Base-by-base conservation (phyloP, 2,797 vertebrate species). In the Hoplostethus atlanticus region DNA sequence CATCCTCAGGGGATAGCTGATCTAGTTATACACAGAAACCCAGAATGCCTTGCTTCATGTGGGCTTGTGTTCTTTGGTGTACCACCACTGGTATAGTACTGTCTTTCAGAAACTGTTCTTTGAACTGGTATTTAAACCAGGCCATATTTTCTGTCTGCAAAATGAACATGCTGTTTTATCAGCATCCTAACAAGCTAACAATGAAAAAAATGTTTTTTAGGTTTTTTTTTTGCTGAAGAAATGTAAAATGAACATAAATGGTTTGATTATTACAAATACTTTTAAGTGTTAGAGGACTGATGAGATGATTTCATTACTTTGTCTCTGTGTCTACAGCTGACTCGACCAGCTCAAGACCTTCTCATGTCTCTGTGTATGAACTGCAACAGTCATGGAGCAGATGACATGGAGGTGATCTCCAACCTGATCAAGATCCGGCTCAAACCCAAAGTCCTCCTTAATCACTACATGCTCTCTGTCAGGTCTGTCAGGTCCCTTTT, bases 341-440 rank as follows among this genome's bases (percentile, higher is more conserved):
- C 97, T 2, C 95, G 98, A 12, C 98, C 98, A 0, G 98, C 98
- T 13, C 98, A 99, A 90, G 98, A 99, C 90, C 93, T 99, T 68
- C 94, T 99, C 61, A 99, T 99, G 98, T 98, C 98, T 0, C 89
- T 99, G 66, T 99, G 98, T 51, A 97, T 98, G 96, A 99, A 99
- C 94, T 97, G 96, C 79, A 96, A 92, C 90, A 96, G 96, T 0
- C 98, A 99, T 0, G 96, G 96, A 11, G 87, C 97, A 0, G 98
- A 99, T 25, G 98, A 99, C 89, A 96, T 97, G 96, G 98, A 99
- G 48, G 97, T 98, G 65, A 96, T 99, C 80, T 99, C 98, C 48
- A 98, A 97, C 92, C 94, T 99, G 68, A 98, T 99, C 84, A 99
- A 99, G 91, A 99, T 99, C 85, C 94, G 98, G 2, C 96, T 99